These are phyloP conservation scores for Phacellophora camtschatica DNA, from an alignment of 30 jellyfish, hydroid and myxozoan species.

Conservation along the genomic window DNA sequence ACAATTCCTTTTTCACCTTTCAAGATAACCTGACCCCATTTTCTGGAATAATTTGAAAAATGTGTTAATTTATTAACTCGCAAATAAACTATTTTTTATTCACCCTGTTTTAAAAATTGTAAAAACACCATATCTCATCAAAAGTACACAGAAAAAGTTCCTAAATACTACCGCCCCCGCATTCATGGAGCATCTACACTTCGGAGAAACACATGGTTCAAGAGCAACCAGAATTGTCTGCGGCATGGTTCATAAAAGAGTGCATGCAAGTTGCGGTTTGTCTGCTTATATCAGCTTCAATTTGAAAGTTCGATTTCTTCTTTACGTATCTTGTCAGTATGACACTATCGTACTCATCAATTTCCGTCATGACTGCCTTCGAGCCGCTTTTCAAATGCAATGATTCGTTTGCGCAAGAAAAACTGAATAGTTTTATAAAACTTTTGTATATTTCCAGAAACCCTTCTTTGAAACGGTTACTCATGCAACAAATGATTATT, in stretches of 20 bases:
- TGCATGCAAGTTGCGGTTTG: neutral
- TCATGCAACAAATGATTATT: constrained; percentile 77
- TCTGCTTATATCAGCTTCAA: neutral
- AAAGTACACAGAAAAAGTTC: no score
- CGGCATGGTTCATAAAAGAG: neutral
- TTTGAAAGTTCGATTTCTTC: neutral
- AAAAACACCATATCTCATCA: no score
- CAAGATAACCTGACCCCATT: no score
- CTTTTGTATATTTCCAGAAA: constrained; percentile 12
- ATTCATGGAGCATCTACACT: no score
- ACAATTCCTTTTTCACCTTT: no score
- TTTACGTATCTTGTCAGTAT: constrained; percentile 1
- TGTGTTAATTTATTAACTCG: no score
- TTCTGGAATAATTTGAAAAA: no score
- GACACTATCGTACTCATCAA: neutral
- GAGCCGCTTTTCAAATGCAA: neutral
- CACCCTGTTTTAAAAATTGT: no score
- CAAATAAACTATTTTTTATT: no score
- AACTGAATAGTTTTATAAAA: neutral
- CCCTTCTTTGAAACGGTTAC: constrained; percentile 89
- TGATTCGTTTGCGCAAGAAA: constrained; percentile 3
- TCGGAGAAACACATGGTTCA: neutral
- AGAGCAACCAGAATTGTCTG: neutral
- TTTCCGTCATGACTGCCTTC: constrained; percentile 3
- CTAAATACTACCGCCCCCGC: no score